These are phyloP conservation scores for Alethe castanea DNA, from an alignment of 2,113 vertebrate species.

Conservation along the genomic window DNA sequence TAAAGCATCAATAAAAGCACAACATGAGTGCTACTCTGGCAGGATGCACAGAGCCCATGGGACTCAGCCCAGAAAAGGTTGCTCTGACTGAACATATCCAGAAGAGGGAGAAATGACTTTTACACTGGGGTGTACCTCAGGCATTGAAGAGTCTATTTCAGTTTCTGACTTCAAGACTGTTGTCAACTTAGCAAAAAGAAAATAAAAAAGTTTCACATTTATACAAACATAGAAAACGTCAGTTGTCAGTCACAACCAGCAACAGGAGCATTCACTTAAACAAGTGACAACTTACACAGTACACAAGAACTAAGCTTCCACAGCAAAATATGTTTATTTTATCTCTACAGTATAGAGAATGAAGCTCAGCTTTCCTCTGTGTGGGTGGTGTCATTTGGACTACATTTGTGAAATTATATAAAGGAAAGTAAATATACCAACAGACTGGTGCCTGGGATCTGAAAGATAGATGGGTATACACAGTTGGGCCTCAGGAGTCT, in stretches of 20 bases:
- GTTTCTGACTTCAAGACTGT: not conserved
- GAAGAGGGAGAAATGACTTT: not conserved
- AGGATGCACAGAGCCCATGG: accelerated
- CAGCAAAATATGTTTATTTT: not conserved
- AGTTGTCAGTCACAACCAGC: not conserved
- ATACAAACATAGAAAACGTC: not conserved
- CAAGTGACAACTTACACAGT: not conserved
- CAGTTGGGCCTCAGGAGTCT: not conserved
- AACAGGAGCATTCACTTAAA: not conserved
- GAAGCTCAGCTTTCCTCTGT: not conserved
- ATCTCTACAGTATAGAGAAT: not conserved
- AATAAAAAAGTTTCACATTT: not conserved
- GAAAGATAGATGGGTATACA: not conserved
- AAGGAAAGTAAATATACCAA: not conserved
- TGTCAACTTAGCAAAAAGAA: not conserved
- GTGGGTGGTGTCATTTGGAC: not conserved
- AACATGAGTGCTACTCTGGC: not conserved
- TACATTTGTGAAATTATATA: not conserved
- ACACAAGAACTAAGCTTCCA: not conserved
- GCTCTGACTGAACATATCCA: not conserved
- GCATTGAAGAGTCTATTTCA: not conserved
- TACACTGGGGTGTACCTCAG: not conserved
- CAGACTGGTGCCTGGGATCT: not conserved
- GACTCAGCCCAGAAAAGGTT: not conserved
- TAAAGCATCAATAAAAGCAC: not conserved